Percentiles rank a stretch among this genome's conserved stretches.
Conservation (phyloP, 2,113 vertebrate species). For the Galbula dea region DNA sequence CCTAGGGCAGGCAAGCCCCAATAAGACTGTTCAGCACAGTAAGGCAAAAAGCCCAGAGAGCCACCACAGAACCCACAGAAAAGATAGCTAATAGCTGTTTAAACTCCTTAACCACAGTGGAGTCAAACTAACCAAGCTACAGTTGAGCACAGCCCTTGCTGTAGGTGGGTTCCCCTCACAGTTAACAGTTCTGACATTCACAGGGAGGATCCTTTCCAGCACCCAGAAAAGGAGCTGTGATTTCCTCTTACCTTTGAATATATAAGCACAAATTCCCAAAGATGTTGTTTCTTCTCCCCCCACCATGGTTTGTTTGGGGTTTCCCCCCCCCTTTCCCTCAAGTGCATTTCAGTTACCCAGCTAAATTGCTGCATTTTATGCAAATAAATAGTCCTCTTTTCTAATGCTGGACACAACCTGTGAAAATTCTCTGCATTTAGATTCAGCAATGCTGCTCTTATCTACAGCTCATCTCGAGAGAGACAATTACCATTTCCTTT, state of each 20-base stretch:
- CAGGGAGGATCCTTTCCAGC: background rate
- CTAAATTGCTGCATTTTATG: slow-evolving; percentile 26
- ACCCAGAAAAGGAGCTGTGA: background rate
- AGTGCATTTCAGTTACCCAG: slow-evolving; percentile 22
- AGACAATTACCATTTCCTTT: slow-evolving; percentile 92
- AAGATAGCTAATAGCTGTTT: background rate
- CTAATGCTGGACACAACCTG: slow-evolving; percentile 75
- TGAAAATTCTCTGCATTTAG: slow-evolving; percentile 78
- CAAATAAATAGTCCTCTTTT: slow-evolving; percentile 66
- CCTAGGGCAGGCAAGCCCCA: background rate
- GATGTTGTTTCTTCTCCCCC: background rate
- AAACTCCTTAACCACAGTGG: rapidly evolving
- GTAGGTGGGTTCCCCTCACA: too few relatives aligned
- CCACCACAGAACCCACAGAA: background rate
- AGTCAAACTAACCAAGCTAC: background rate
- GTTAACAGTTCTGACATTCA: rapidly evolving
- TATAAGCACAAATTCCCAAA: background rate
- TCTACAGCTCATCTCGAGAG: slow-evolving; percentile 87
- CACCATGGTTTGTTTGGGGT: rapidly evolving
- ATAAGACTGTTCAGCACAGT: background rate
- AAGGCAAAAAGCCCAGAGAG: background rate
- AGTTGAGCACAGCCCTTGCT: background rate
- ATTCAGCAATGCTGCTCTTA: slow-evolving; percentile 78
- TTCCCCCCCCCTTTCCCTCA: background rate
- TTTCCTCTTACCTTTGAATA: background rate